phyloP scores from a whole-genome alignment of 1,140 invertebrate species.

The Portunus trituberculatus region DNA sequence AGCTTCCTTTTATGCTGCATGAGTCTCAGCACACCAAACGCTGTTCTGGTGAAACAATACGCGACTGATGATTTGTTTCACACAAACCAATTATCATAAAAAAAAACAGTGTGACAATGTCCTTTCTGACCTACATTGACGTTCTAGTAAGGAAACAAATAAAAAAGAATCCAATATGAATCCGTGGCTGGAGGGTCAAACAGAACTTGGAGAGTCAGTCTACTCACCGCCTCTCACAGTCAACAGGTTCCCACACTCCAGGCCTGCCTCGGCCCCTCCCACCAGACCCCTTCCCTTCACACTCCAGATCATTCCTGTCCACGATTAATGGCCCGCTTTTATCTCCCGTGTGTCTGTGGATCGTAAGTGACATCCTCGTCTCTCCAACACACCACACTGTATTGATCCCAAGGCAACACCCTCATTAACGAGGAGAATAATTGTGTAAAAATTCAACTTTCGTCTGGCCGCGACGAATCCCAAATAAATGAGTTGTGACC shows the following conservation, averaged over 20 bases:
- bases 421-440: constrained; percentile 4
- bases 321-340: neutral
- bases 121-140: too few species aligned
- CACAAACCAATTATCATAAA: too few species aligned
- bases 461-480: neutral
- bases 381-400: neutral
- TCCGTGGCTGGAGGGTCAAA: neutral
- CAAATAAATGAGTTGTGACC: constrained; percentile 34
- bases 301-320: neutral
- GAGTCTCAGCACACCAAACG: too few species aligned
- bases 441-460: constrained; percentile 26
- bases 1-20: too few species aligned
- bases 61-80: too few species aligned
- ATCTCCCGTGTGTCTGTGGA: neutral
- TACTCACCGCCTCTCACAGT: neutral
- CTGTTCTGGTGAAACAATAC: too few species aligned
- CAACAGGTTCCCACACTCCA: neutral
- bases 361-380: neutral
- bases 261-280: neutral
- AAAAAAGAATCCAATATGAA: constrained; percentile 15
- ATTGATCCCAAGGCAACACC: neutral
- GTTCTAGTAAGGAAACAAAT: neutral
- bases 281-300: neutral
- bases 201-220: neutral
- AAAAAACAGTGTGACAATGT: too few species aligned